Evolutionary conservation across 2,888 invertebrate genomes (phyloP).

Genomic region (Dolichopus griseipennis): DNA sequence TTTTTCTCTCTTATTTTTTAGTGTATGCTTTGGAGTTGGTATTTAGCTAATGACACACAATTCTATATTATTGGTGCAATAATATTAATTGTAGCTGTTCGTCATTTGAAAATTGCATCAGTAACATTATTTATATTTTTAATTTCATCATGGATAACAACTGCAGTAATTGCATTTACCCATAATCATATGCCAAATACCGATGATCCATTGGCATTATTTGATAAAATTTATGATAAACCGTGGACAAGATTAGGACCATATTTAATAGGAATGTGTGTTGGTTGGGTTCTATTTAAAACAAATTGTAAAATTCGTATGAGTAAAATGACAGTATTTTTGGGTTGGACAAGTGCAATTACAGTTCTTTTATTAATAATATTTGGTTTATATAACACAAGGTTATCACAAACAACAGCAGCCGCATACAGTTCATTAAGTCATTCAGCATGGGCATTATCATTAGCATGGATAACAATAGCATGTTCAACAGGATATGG

Average conservation of each 20-base stretch:
- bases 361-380: slow-evolving; percentile 62
- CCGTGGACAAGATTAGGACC: slow-evolving; percentile 81
- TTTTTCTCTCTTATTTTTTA: slow-evolving; percentile 38
- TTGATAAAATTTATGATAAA: slow-evolving; percentile 84
- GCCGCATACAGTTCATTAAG: slow-evolving; percentile 74
- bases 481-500: slow-evolving; percentile 79
- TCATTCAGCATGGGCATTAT: slow-evolving; percentile 74
- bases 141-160: slow-evolving; percentile 68
- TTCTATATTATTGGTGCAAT: slow-evolving; percentile 77
- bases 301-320: slow-evolving; percentile 69
- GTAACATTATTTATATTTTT: slow-evolving; percentile 56
- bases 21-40: slow-evolving; percentile 92
- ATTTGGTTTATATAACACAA: slow-evolving; percentile 66
- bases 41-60: slow-evolving; percentile 77
- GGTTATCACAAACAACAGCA: slow-evolving; percentile 58
- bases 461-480: slow-evolving; percentile 73
- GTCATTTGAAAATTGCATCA: slow-evolving; percentile 68
- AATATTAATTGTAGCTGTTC: slow-evolving; percentile 68
- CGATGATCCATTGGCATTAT: slow-evolving; percentile 73
- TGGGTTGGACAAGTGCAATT: slow-evolving; percentile 63
- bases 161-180: slow-evolving; percentile 68
- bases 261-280: slow-evolving; percentile 74
- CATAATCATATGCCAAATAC: slow-evolving; percentile 70
- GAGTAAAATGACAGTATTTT: slow-evolving; percentile 54
- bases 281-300: slow-evolving; percentile 75